Conservation (phyloP, 1,140 invertebrate genomes). For the Bombus polaris region DNA sequence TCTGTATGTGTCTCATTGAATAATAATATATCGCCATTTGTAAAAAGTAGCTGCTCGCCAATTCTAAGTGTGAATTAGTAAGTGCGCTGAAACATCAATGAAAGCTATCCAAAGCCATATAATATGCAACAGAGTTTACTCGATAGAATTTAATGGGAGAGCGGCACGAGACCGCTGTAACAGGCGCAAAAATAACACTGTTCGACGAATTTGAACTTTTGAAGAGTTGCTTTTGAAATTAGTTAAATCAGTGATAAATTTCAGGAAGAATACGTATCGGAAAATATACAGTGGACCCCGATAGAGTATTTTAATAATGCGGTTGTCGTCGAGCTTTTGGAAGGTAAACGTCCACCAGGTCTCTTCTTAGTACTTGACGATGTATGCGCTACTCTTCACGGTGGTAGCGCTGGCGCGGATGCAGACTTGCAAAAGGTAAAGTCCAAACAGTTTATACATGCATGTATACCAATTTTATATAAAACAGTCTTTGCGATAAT, state of each 20-base stretch:
- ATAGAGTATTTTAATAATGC: constrained; percentile 92
- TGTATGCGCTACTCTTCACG: constrained; percentile 89
- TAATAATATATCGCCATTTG: no score
- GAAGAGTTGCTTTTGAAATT: not conserved
- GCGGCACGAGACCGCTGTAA: no score
- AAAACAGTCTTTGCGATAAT: not conserved
- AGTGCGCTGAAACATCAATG: no score
- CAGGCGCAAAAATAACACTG: no score
- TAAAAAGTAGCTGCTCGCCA: no score
- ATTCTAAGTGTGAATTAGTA: no score
- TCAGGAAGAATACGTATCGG: constrained; percentile 89
- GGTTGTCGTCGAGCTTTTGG: constrained; percentile 88
- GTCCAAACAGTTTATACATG: not conserved
- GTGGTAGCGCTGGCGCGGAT: constrained; percentile 87
- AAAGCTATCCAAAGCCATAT: no score
- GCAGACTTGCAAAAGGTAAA: constrained; percentile 84
- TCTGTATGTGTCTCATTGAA: no score
- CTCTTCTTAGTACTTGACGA: constrained; percentile 89
- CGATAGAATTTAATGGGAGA: no score
- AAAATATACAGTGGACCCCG: constrained; percentile 89
- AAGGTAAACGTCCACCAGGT: constrained; percentile 84
- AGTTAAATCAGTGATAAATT: constrained; percentile 59
- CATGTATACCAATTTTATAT: not conserved
- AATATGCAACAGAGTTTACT: no score
- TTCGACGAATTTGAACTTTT: no score